These are phyloP conservation scores for Sebastes fasciatus DNA, from an alignment of 2,113 vertebrate species.

Conservation along the genomic window DNA sequence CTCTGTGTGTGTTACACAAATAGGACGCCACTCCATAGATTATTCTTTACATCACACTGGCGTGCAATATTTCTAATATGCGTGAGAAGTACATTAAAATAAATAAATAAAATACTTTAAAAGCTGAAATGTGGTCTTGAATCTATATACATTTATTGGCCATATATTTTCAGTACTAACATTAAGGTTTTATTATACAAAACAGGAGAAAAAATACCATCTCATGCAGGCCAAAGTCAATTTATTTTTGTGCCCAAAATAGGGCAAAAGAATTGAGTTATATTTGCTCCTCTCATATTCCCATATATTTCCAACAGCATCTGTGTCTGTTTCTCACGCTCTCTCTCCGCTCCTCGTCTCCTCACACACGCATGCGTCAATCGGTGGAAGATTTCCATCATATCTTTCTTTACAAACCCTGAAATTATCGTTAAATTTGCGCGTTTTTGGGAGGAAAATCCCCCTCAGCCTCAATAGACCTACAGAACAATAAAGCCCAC, in stretches of 20 bases:
- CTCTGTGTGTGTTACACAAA: not conserved
- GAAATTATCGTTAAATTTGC: slow-evolving; percentile 38
- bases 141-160: not conserved
- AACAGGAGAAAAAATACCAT: not conserved
- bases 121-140: not conserved
- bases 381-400: slow-evolving; percentile 58
- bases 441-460: slow-evolving; percentile 8
- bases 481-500: slow-evolving; percentile 54
- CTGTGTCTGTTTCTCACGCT: slow-evolving; percentile 53
- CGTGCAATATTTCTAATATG: not conserved
- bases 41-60: not conserved
- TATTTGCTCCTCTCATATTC: slow-evolving; percentile 30
- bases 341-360: slow-evolving; percentile 44
- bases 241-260: not conserved
- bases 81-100: not conserved
- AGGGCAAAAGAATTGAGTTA: slow-evolving; percentile 3
- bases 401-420: slow-evolving; percentile 40
- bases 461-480: slow-evolving; percentile 12
- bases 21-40: not conserved
- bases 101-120: not conserved
- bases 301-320: slow-evolving; percentile 36
- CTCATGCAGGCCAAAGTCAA: not conserved
- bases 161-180: not conserved
- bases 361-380: slow-evolving; percentile 71
- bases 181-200: not conserved